Evolutionary conservation across 2,888 invertebrate species (phyloP), one percentile per base, ranked within the genome.

Genomic region (Melanchra persicariae): DNA sequence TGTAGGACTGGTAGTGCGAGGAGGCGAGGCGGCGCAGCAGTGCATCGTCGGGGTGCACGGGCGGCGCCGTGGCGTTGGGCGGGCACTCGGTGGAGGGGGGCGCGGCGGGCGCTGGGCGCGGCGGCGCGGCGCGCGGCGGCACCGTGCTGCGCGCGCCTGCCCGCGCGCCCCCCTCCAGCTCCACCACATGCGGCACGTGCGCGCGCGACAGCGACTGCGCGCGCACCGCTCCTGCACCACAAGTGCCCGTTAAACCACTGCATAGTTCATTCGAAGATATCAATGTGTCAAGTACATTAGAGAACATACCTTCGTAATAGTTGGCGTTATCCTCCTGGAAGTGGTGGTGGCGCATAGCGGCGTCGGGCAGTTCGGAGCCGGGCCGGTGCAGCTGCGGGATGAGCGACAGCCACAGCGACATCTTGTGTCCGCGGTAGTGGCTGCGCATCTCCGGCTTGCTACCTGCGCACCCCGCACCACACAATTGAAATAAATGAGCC

Each of bases 341-440:
- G 91, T 99, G 98, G 91, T 98, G 98, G 91, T 98, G 98, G 52
- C 98, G 96, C 98, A 98, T 98, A 76, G 98, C 98, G 77, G 98
- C 97, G 89, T 98, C 98, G 81, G 98, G 97, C 81, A 96, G 84
- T 80, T 97, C 97, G 15, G 96, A 94, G 26, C 98, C 98, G 17
- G 98, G 98, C 73, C 98, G 96, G 91, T 99, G 99, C 66, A 99
- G 96, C 91, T 99, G 98, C 65, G 99, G 99, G 89, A 99, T 98
- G 64, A 99, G 96, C 84, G 98, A 98, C 77, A 99, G 94, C 99
- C 99, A 99, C 90, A 99, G 96, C 49, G 99, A 98, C 97, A 99
- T 97, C 94, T 99, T 98, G 96, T 99, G 99, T 57, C 99, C 99
- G 52, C 99, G 97, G 93, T 99, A 99, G 93, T 99, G 99, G 89